phyloP scores from a whole-genome alignment of 1,140 invertebrate genomes.

The Drosophila teissieri region DNA sequence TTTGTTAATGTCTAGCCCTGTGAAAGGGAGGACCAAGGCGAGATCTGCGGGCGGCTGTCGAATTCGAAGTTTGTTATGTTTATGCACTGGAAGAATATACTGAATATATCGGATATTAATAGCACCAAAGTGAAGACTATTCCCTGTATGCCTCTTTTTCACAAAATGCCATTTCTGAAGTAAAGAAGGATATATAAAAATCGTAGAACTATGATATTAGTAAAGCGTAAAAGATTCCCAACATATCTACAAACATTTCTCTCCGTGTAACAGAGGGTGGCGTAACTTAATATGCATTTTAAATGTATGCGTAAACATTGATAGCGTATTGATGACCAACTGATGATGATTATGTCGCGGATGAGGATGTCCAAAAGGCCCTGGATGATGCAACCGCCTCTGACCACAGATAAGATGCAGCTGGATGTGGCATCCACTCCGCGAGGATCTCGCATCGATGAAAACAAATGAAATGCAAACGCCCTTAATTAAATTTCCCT shows the following conservation, averaged over 20 bases:
- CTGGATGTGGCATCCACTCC: constrained; percentile 24
- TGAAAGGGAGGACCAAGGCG: constrained; percentile 26
- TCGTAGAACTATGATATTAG: no score
- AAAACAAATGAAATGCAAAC: constrained; percentile 78
- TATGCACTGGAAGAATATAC: constrained; percentile 5
- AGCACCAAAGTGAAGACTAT: neutral
- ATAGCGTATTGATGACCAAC: constrained; percentile 74
- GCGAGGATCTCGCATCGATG: constrained; percentile 44
- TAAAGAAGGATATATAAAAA: no score
- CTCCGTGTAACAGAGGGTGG: constrained; percentile 8
- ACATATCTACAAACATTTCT: constrained; percentile 1
- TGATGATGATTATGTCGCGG: constrained; percentile 22
- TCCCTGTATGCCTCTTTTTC: no score
- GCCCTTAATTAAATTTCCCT: constrained; percentile 76
- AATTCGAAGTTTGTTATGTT: constrained; percentile 1
- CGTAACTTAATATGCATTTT: constrained; percentile 75
- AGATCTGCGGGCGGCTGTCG: constrained; percentile 54
- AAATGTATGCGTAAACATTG: constrained; percentile 80
- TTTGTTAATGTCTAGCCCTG: constrained; percentile 72
- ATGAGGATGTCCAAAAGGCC: constrained; percentile 7
- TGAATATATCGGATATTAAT: neutral
- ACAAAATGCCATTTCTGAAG: no score
- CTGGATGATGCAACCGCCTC: constrained; percentile 67
- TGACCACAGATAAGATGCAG: constrained; percentile 71
- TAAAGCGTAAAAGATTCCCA: no score